phyloP scores from a whole-genome alignment of 2,888 invertebrate genomes.

The Habrosyne pyritoides region DNA sequence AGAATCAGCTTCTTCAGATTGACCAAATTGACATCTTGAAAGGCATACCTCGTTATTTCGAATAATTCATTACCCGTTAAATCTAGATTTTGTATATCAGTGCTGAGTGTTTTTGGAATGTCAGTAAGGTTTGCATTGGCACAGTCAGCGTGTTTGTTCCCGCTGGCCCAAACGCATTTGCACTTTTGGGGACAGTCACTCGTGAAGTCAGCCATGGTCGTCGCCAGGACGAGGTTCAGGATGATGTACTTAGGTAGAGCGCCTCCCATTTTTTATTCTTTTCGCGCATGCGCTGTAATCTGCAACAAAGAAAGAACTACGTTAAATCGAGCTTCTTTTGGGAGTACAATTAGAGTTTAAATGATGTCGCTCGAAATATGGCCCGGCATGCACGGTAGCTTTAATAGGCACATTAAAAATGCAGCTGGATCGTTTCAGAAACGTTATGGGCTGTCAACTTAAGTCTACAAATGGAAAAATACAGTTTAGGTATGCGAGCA shows the following conservation, averaged over 20 bases:
- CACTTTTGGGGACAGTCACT: constrained; percentile 87
- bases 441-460: constrained; percentile 53
- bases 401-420: constrained; percentile 55
- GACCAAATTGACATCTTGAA: constrained; percentile 86
- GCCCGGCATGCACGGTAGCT: constrained; percentile 51
- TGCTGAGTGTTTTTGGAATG: constrained; percentile 89
- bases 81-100: constrained; percentile 88
- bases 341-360: constrained; percentile 39
- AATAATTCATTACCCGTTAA: constrained; percentile 88
- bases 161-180: constrained; percentile 93
- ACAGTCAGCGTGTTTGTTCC: constrained; percentile 93
- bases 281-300: constrained; percentile 36
- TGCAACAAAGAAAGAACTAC: constrained; percentile 62
- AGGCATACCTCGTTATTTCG: constrained; percentile 86
- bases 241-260: constrained; percentile 49
- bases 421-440: constrained; percentile 50
- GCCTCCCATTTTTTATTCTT: constrained; percentile 57
- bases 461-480: constrained; percentile 27
- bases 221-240: constrained; percentile 50
- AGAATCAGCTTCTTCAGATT: constrained; percentile 92
- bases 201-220: constrained; percentile 77
- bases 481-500: constrained; percentile 11
- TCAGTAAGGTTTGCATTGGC: constrained; percentile 85
- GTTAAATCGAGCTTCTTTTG: constrained; percentile 36
- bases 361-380: constrained; percentile 44